Conservation (phyloP, 2,113 vertebrate genomes). For the Sylvilagus bachmani region DNA sequence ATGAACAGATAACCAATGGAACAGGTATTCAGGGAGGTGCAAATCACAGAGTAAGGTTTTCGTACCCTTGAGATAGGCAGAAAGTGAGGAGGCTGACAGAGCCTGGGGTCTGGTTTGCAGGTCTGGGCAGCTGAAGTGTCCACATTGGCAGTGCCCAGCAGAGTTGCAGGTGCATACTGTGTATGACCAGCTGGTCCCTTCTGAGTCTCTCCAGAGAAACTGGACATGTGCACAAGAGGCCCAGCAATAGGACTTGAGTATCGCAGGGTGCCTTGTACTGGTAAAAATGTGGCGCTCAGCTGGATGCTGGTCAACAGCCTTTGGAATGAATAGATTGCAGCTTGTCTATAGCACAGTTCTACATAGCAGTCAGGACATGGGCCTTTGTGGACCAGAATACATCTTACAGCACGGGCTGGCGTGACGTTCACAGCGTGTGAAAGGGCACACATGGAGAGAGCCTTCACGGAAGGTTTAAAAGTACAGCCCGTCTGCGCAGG, state of each 20-base stretch:
- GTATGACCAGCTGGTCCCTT: not conserved
- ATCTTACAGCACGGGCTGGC: not conserved
- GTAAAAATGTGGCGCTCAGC: not conserved
- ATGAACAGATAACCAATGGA: not conserved
- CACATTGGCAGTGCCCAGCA: too few species aligned
- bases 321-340: not conserved
- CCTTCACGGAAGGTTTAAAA: not conserved
- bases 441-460: not conserved
- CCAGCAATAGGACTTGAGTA: too few species aligned
- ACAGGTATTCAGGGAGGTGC: not conserved
- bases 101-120: not conserved
- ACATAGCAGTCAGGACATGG: not conserved
- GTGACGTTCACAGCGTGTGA: not conserved
- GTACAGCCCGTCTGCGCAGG: not conserved
- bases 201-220: not conserved
- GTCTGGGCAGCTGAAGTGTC: accelerated
- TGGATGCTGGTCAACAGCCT: not conserved
- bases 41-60: not conserved
- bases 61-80: not conserved
- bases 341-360: not conserved
- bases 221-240: not conserved
- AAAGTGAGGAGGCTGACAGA: not conserved
- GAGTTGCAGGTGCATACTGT: accelerated
- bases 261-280: not conserved
- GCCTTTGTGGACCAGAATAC: not conserved